Percentiles rank a stretch among this genome's conserved stretches.
Conservation (phyloP, 2,113 vertebrate species). For the Dasyurus viverrinus region DNA sequence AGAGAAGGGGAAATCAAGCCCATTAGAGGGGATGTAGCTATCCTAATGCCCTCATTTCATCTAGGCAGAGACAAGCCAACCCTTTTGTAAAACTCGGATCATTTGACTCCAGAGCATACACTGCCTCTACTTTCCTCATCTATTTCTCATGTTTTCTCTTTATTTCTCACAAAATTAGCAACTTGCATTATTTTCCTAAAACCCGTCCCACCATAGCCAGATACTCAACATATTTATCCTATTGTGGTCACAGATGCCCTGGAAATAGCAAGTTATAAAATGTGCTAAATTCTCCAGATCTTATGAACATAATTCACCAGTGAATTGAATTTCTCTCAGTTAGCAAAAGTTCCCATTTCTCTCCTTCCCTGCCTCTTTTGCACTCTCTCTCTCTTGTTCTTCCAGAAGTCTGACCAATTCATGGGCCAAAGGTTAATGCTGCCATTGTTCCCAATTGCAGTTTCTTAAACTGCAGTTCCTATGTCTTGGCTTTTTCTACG, state of each 20-base stretch:
- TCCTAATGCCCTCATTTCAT: background rate
- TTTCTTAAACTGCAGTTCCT: background rate
- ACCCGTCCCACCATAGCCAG: background rate
- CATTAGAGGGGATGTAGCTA: background rate
- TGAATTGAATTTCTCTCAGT: background rate
- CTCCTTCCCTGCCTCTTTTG: constrained; percentile 27
- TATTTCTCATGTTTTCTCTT: background rate
- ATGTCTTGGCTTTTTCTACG: background rate
- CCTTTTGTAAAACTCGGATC: background rate
- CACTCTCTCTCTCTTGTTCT: background rate
- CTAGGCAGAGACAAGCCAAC: background rate
- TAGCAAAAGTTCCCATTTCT: constrained; percentile 6
- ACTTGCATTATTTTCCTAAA: constrained; percentile 11
- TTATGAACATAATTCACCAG: background rate
- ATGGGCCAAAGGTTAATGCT: constrained; percentile 41
- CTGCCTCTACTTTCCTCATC: background rate
- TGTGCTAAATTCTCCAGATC: background rate
- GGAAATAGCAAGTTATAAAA: background rate
- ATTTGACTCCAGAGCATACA: background rate
- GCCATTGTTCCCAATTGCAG: constrained; percentile 31
- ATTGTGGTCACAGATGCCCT: background rate
- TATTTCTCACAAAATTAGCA: background rate
- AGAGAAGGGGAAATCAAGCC: background rate
- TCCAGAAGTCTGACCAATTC: constrained; percentile 7
- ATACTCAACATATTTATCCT: background rate